Evolutionary conservation across 1,140 invertebrate genomes (phyloP).

Genomic region (Zaprionus kolodkinae): DNA sequence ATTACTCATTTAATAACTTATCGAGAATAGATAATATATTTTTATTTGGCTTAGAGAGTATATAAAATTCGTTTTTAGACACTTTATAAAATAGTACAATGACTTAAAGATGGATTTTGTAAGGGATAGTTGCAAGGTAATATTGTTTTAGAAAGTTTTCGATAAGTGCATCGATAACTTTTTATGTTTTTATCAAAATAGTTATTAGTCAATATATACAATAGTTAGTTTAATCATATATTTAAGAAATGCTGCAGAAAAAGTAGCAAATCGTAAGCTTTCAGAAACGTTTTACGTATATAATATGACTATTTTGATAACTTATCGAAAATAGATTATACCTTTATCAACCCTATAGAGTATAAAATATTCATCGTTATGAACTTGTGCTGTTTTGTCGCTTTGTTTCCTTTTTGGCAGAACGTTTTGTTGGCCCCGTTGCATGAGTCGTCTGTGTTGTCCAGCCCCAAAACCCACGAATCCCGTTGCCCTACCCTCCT

Average conservation of each 20-base stretch:
- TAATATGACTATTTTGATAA: background rate
- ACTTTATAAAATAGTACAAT: background rate
- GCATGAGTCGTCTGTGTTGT: slow-evolving; percentile 49
- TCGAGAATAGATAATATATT: too few relatives aligned
- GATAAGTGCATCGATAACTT: too few relatives aligned
- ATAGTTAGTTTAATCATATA: too few relatives aligned
- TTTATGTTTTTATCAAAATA: too few relatives aligned
- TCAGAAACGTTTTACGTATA: too few relatives aligned
- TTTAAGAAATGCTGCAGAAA: too few relatives aligned
- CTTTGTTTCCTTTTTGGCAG: slow-evolving; percentile 62
- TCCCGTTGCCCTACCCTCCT: slow-evolving; percentile 30
- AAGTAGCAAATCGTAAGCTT: background rate
- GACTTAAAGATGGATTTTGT: too few relatives aligned
- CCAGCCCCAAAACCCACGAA: slow-evolving; percentile 59
- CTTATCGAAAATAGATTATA: background rate
- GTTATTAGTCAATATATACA: too few relatives aligned
- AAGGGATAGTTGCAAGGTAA: too few relatives aligned
- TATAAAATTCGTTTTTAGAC: background rate
- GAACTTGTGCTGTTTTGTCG: slow-evolving; percentile 6
- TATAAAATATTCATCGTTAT: background rate
- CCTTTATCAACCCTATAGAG: slow-evolving; percentile 1
- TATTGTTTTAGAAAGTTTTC: too few relatives aligned
- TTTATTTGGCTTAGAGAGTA: too few relatives aligned
- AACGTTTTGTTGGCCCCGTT: slow-evolving; percentile 70
- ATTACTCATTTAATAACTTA: too few relatives aligned